These are phyloP conservation scores for Drosophila lowei DNA, from an alignment of 1,140 invertebrate genomes.

Conservation along the genomic window DNA sequence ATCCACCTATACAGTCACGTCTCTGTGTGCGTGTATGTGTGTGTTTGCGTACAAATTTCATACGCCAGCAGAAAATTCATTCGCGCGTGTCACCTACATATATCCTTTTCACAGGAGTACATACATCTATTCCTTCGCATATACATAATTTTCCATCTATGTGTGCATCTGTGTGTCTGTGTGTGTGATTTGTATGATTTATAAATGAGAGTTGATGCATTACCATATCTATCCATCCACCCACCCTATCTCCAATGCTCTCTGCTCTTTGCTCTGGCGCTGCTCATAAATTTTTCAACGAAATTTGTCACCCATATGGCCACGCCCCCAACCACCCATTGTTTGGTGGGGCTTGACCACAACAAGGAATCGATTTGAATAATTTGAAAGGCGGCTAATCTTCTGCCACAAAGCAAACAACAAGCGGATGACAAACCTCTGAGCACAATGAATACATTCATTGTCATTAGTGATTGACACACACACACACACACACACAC, in stretches of 20 bases:
- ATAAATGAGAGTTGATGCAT: slow-evolving; percentile 47
- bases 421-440: not conserved
- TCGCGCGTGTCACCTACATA: slow-evolving; percentile 47
- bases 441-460: no score
- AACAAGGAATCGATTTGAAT: slow-evolving; percentile 38
- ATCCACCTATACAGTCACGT: slow-evolving; percentile 3
- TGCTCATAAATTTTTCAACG: slow-evolving; percentile 40
- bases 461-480: no score
- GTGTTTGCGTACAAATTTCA: slow-evolving; percentile 66
- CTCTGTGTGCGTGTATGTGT: slow-evolving; percentile 1
- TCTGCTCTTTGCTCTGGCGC: not conserved
- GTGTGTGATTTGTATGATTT: slow-evolving; percentile 45
- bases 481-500: no score
- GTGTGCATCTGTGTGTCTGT: not conserved
- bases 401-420: not conserved
- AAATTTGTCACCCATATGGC: slow-evolving; percentile 22
- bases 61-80: slow-evolving; percentile 73
- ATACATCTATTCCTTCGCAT: not conserved
- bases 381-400: slow-evolving; percentile 27
- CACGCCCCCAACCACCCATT: slow-evolving; percentile 23
- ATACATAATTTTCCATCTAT: not conserved
- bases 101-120: not conserved
- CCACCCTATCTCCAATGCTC: no score
- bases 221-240: not conserved
- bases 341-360: slow-evolving; percentile 14